Conservation (phyloP, 2,888 invertebrate genomes). For the Drosophila vallismaia region DNA sequence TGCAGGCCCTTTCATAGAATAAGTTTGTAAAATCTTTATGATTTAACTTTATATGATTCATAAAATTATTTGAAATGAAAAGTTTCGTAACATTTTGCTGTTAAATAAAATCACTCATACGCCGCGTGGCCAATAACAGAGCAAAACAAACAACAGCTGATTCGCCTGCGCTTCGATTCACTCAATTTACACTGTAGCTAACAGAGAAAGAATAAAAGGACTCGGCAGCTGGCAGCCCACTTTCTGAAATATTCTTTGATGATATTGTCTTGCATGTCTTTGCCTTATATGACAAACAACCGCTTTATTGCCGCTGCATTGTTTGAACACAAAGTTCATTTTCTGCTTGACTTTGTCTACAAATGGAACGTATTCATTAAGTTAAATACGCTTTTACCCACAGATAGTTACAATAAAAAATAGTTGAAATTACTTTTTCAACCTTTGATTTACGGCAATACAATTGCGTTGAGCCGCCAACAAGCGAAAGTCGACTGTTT, state of each 20-base stretch:
- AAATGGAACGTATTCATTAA: constrained; percentile 49
- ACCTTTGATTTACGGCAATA: constrained; percentile 45
- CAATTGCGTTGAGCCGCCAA: constrained; percentile 30
- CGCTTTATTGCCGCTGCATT: constrained; percentile 36
- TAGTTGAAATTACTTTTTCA: constrained; percentile 28
- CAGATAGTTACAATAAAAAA: constrained; percentile 31
- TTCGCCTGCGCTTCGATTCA: constrained; percentile 11
- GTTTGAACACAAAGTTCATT: constrained; percentile 34
- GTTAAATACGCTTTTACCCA: constrained; percentile 51
- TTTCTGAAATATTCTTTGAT: neutral
- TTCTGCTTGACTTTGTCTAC: constrained; percentile 34
- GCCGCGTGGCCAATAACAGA: constrained; percentile 24
- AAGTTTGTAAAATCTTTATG: neutral
- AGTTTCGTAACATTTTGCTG: neutral
- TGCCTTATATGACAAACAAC: constrained; percentile 34
- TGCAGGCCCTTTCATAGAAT: constrained; percentile 1
- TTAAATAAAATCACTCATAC: constrained; percentile 55
- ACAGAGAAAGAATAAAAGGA: constrained; percentile 48
- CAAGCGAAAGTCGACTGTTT: constrained; percentile 25
- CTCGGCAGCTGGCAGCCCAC: constrained; percentile 31
- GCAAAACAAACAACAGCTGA: constrained; percentile 70
- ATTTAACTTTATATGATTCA: neutral
- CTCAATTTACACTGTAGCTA: constrained; percentile 42
- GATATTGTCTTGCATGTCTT: neutral
- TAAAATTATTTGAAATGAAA: neutral